These are phyloP conservation scores for Bombus picipes DNA, from an alignment of 1,140 invertebrate genomes.

Conservation along the genomic window DNA sequence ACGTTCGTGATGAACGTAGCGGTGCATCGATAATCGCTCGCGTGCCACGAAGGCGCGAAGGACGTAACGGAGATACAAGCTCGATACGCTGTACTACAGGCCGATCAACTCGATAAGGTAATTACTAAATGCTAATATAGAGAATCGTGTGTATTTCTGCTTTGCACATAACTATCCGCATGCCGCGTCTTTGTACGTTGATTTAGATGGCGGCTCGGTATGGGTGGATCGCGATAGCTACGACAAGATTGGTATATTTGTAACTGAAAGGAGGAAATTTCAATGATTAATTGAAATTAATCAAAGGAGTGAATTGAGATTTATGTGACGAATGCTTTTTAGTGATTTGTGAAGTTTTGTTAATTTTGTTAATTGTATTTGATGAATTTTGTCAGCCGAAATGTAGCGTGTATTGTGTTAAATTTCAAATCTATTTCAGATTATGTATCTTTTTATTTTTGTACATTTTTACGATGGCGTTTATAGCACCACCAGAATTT, in stretches of 20 bases:
- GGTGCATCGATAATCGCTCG: conserved; percentile 67
- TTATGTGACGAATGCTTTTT: background rate
- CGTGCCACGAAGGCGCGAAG: conserved; percentile 74
- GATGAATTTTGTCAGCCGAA: too few species aligned
- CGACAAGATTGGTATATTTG: background rate
- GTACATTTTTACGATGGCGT: too few species aligned
- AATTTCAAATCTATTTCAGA: too few species aligned
- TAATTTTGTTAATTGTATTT: too few species aligned
- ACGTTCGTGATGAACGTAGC: conserved; percentile 57
- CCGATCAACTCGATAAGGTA: conserved; percentile 77
- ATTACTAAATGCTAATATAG: conserved; percentile 79
- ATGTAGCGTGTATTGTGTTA: accelerated
- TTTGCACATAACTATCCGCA: conserved; percentile 28
- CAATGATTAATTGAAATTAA: too few species aligned
- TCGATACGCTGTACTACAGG: conserved; percentile 76
- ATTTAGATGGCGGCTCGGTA: background rate
- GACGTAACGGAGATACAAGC: conserved; percentile 78
- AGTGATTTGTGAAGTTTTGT: background rate
- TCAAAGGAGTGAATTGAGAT: background rate
- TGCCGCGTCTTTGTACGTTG: background rate
- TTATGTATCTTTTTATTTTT: too few species aligned
- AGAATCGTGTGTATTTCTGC: conserved; percentile 66
- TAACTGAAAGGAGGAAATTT: background rate
- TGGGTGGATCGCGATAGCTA: background rate
- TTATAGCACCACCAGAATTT: too few species aligned